Base-by-base conservation (phyloP, 37 sponge, comb jelly and placozoan genomes). In the Dysidea cf. avara region DNA sequence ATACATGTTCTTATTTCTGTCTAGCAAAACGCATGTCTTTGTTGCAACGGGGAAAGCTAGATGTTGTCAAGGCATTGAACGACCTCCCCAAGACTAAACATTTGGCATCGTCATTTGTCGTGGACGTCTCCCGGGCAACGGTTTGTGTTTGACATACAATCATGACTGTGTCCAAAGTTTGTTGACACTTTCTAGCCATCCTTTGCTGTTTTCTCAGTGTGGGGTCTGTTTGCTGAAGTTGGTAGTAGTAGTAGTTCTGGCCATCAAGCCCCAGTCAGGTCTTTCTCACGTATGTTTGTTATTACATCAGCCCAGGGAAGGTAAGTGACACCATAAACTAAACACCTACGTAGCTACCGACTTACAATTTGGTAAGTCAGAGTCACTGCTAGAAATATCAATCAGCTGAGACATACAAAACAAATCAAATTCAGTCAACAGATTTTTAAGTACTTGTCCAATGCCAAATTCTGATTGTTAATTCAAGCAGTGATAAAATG, bases 271-370 rank as follows among this genome's bases (percentile, higher is more conserved):
- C 51, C 69, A 32, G 66, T 86, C n/a, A 48, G 80, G 33, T 66
- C 86, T 3, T 86, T 86, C 61, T 69, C 81, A 33, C 81, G 87
- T 24, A 86, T 71, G 32, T 86, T 86, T 86, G 71, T 86, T 17
- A 18, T 86, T 14, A 58, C 69, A 1, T 46, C 71, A n/a, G 53
- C 64, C 54, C 81, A 81, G 22, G 68, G 39, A 33, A 65, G 87
- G 86, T 80, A 49, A 68, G 87, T 79, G 20, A 0, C 40, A 18
- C 16, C n/a, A 46, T 16, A 40, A 37, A 0, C 12, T 59, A 20
- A 3, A 64, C 0, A 9, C 17, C 25, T 26, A 14, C 22, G 9
- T 68, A 7, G 7, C 18, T 7, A 68, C n/a, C n/a, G n/a, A n/a
- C n/a, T n/a, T n/a, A n/a, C n/a, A n/a, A n/a, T n/a, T n/a, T n/a